A percentile compares a stretch with the other conserved stretches of the same genome.
These are phyloP conservation scores for Deroptyus accipitrinus DNA, from an alignment of 2,113 vertebrate species.

Conservation along the genomic window DNA sequence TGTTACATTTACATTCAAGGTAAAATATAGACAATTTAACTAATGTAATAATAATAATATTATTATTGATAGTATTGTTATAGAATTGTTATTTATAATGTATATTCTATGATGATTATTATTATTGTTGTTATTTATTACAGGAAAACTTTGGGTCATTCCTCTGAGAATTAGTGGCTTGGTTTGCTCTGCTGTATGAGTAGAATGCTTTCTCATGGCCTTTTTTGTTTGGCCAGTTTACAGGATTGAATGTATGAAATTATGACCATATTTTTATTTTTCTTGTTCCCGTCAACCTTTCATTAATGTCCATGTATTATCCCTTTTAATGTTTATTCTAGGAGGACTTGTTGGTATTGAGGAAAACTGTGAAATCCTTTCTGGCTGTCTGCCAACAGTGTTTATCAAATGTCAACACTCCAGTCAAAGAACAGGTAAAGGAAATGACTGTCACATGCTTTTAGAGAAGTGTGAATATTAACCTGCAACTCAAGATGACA, in stretches of 20 bases:
- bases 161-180: background rate
- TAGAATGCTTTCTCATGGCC: background rate
- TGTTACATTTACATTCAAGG: background rate
- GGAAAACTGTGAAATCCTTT: slow-evolving; percentile 97
- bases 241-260: background rate
- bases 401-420: slow-evolving; percentile 97
- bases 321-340: slow-evolving; percentile 65
- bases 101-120: background rate
- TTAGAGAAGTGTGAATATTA: background rate
- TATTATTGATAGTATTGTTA: background rate
- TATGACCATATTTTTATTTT: background rate
- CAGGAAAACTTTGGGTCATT: background rate
- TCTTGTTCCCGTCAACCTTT: background rate
- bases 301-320: background rate
- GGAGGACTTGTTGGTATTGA: slow-evolving; percentile 94
- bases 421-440: slow-evolving; percentile 96
- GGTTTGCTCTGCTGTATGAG: background rate
- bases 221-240: background rate
- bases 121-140: background rate
- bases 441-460: background rate
- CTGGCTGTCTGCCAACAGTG: slow-evolving; percentile 98
- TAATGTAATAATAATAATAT: background rate
- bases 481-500: background rate
- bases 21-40: background rate
- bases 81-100: background rate